These are phyloP conservation scores for Pterostichus niger DNA, from an alignment of 2,888 invertebrate genomes.

Conservation along the genomic window DNA sequence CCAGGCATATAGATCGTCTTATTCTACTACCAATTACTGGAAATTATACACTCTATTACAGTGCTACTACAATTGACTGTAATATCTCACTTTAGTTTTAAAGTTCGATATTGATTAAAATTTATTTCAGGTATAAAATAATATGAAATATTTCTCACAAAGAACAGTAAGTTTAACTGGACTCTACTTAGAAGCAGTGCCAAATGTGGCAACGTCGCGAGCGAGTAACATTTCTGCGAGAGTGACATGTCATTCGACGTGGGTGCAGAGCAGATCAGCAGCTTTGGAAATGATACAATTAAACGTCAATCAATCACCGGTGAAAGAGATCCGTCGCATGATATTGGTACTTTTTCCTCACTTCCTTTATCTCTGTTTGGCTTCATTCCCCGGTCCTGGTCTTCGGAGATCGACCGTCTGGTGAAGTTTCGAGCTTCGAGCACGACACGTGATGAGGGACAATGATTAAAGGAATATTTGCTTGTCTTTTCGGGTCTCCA, in stretches of 20 bases:
- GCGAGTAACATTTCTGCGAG: not conserved
- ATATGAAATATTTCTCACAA: no score
- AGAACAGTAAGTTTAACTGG: no score
- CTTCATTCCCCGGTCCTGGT: slow-evolving; percentile 8
- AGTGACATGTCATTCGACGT: not conserved
- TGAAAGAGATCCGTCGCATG: slow-evolving; percentile 40
- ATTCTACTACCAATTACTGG: no score
- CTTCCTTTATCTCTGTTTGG: slow-evolving; percentile 30
- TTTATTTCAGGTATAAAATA: no score
- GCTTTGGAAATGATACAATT: slow-evolving; percentile 50
- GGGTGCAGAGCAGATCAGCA: slow-evolving; percentile 16
- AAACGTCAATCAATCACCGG: slow-evolving; percentile 61
- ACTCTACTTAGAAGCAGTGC: slow-evolving; percentile 30
- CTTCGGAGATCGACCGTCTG: not conserved
- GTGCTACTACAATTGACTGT: no score
- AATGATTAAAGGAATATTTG: slow-evolving; percentile 59
- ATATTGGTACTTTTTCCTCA: slow-evolving; percentile 28
- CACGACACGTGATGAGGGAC: slow-evolving; percentile 47
- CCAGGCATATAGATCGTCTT: no score
- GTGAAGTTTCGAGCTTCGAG: not conserved
- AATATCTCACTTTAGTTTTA: no score
- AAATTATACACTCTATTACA: no score
- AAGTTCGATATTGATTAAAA: no score
- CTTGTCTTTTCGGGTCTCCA: slow-evolving; percentile 41
- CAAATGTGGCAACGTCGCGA: not conserved